Conservation (phyloP, 2,113 vertebrate genomes). For the Pelecanus crispus region DNA sequence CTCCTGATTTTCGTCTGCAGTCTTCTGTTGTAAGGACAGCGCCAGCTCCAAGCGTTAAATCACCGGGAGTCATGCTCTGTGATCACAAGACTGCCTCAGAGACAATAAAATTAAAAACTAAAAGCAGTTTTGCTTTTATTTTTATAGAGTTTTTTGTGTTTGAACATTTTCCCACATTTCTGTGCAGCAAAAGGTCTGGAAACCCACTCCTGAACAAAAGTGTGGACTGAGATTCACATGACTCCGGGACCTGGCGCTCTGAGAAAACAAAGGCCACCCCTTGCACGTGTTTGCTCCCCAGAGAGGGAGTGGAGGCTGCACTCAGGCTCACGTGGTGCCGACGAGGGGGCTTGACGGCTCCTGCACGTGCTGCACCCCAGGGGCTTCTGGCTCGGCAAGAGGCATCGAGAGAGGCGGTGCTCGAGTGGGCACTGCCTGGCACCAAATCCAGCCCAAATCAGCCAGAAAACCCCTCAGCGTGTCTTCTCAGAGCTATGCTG, state of each 20-base stretch:
- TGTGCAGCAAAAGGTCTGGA: neutral
- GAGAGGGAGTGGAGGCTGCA: neutral
- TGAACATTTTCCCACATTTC: neutral
- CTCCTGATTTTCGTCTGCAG: neutral
- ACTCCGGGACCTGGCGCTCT: neutral
- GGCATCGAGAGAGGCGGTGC: fast-evolving
- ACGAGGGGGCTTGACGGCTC: fast-evolving
- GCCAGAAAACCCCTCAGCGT: neutral
- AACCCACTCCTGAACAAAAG: fast-evolving
- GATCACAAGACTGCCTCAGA: neutral
- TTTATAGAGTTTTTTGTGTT: neutral
- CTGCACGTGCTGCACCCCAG: fast-evolving
- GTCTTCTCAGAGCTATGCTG: neutral
- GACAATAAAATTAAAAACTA: neutral
- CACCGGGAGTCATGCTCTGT: neutral
- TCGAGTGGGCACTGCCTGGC: fast-evolving
- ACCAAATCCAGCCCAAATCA: neutral
- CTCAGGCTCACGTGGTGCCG: neutral
- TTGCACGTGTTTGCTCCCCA: fast-evolving
- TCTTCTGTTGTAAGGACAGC: neutral
- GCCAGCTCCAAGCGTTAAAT: neutral
- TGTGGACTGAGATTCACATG: neutral
- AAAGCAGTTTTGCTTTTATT: neutral
- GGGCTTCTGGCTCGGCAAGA: no score
- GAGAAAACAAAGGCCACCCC: neutral